Evolutionary conservation across 2,113 vertebrate genomes (phyloP), one percentile per base, ranked within the genome.

Genomic region (Sinocyclocheilus maitianheensis): DNA sequence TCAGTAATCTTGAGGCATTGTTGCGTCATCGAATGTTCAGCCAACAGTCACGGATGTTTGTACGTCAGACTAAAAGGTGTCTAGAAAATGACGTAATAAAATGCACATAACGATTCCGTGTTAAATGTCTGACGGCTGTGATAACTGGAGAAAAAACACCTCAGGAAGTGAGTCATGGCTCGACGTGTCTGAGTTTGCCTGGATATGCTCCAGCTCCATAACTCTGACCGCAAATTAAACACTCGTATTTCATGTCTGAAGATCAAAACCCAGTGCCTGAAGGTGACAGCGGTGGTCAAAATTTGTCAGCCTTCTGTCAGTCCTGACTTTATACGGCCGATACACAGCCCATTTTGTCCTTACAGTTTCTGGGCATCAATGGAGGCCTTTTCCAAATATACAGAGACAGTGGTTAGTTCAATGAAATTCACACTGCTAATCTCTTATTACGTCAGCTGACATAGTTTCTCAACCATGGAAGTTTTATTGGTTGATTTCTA

Each of bases 261-360:
- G 86, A 90, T 94, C 91, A 92, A 89, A 92, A 88, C 69, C 71
- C 16, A 22, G 5, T 1, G 75, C 77, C 85, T 84, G 60, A 62
- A 87, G 77, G 77, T 92, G 90, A 53, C 93, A 43, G 81, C 24
- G 20, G 62, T 10, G n/a, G 84, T 90, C 37, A 55, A 91, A 91
- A 94, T 94, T 2, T 95, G 90, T 85, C 92, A 24, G 84, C 13
- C 24, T 0, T 30, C 10, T 4, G 93, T 51, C 87, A 94, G 91
- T 62, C 22, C 46, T 74, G 71, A 86, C 13, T 34, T 85, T 8
- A 62, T 26, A 71, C 46, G 18, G 83, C 75, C 87, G 72, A 51
- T 87, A 37, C 62, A 82, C 84, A 34, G 30, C 82, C 72, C 62
- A 69, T 77, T 79, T 88, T 43, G 60, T 83, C 81, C 84, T 11